A percentile compares a stretch with the other conserved stretches of the same genome.
Conservation (phyloP, 2,888 invertebrate species). For the Limnephilus rhombicus region DNA sequence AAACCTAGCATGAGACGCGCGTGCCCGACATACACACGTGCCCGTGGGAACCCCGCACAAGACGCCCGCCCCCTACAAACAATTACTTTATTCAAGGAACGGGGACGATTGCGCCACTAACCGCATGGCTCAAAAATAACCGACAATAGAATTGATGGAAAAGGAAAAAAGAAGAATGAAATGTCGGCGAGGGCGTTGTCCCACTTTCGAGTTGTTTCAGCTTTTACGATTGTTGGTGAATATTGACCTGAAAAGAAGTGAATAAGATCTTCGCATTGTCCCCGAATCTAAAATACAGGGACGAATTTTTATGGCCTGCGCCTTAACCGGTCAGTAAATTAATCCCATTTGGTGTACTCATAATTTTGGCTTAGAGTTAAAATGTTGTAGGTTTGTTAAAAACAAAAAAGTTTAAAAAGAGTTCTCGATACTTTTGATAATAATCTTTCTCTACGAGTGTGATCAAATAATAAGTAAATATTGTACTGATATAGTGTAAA, state of each 20-base stretch:
- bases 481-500: too few relatives aligned
- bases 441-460: too few relatives aligned
- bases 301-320: too few relatives aligned
- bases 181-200: not conserved
- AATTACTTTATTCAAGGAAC: not conserved
- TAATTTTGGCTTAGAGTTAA: too few relatives aligned
- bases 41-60: conserved; percentile 1
- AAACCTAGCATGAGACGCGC: not conserved
- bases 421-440: too few relatives aligned
- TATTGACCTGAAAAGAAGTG: not conserved
- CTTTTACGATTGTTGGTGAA: not conserved
- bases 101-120: conserved; percentile 14
- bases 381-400: too few relatives aligned
- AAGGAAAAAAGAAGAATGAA: not conserved
- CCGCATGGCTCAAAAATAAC: not conserved
- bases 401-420: too few relatives aligned
- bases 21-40: not conserved
- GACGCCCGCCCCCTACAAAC: not conserved
- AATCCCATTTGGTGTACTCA: too few relatives aligned
- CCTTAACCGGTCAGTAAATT: too few relatives aligned
- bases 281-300: not conserved
- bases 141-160: not conserved
- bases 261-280: not conserved
- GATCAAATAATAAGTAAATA: too few relatives aligned
- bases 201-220: not conserved